Percentiles rank a stretch among this genome's conserved stretches.
These are phyloP conservation scores for Mesocentrotus franciscanus DNA, from an alignment of 53 echinoderm and acorn worm species.

Conservation along the genomic window DNA sequence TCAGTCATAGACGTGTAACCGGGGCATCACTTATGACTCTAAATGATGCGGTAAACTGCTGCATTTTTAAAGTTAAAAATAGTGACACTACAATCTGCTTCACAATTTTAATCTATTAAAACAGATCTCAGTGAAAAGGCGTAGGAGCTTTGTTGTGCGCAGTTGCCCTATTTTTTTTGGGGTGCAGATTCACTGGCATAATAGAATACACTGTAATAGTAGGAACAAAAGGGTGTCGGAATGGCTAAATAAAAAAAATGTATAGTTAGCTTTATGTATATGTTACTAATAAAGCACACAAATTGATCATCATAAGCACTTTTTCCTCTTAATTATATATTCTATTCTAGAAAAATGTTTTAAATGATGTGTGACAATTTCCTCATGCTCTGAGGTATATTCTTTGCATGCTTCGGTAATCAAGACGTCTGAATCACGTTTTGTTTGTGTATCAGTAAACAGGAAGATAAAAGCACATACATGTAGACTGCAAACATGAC, in stretches of 20 bases:
- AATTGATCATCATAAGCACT: background rate
- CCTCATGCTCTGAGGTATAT: conserved; percentile 14
- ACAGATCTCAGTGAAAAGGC: no score
- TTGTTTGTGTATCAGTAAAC: background rate
- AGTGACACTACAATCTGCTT: no score
- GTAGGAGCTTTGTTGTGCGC: no score
- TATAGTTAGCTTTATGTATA: background rate
- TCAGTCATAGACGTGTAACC: no score
- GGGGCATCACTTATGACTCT: no score
- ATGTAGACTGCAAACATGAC: background rate
- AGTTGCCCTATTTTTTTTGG: no score
- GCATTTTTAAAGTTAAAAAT: no score
- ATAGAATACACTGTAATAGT: no score
- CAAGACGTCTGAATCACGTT: background rate
- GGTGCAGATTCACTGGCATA: no score
- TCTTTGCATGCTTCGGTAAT: background rate
- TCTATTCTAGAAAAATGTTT: background rate
- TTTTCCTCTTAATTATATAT: background rate
- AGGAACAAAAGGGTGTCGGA: background rate
- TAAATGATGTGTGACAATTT: conserved; percentile 31
- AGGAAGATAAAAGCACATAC: background rate
- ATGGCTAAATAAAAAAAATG: background rate
- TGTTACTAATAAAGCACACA: background rate
- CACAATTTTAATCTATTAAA: no score
- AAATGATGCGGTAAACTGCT: no score